Base-by-base conservation (phyloP, 2,797 vertebrate species). In the Spizella passerina region DNA sequence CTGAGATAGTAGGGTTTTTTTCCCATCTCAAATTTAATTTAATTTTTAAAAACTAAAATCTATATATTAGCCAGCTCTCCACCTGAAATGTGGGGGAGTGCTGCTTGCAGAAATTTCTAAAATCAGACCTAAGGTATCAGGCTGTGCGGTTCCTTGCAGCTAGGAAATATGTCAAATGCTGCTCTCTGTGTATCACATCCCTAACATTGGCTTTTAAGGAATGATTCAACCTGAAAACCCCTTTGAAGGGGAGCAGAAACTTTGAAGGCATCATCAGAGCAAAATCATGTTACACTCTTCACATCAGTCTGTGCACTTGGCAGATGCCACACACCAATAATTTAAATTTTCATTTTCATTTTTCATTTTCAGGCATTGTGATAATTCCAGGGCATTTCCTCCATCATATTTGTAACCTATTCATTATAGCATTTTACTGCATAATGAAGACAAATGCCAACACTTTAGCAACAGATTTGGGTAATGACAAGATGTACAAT, bases 391-490 rank as follows among this genome's bases (percentile, higher is more conserved):
- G 47, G 57, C 70, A 96, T 96, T 97, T 95, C 85, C 70, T 82
- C 86, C 90, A 93, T 82, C 24, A 88, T 96, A 95, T 97, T 96
- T 97, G 90, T 96, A 97, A 97, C 73, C 96, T 96, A 94, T 96
- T 97, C 93, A 96, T 98, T 97, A 97, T 72, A 86, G 56, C 39
- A 47, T 97, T 97, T 97, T 97, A 81, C 88, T 30, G 36, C 86
- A 84, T 98, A 98, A 98, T 97, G 96, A 98, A 98, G 98, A 98
- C 94, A 97, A 98, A 98, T 97, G 96, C 66, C 94, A 96, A 96
- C 91, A 95, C 95, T 98, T 98, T 97, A 98, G 95, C 95, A 96
- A 96, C 96, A 97, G 96, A 98, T 98, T 97, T 97, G 75, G 93
- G 82, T 97, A 97, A 97, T 95, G 96, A 96, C 95, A 96, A 98